Conservation (phyloP, 2,888 invertebrate genomes). For the Melinaea marsaeus region DNA sequence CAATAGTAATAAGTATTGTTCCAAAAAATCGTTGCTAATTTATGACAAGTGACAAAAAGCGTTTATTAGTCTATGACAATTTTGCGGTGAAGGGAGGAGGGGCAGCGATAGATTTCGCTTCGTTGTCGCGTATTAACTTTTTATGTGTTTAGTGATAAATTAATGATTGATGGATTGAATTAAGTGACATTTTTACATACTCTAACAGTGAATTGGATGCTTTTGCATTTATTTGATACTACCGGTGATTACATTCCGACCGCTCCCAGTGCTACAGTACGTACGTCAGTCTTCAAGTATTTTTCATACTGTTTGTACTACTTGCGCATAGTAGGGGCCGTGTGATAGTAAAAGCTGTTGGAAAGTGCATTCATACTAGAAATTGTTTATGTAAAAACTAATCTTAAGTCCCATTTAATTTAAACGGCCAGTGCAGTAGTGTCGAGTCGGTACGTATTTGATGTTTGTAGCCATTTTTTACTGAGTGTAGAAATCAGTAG, state of each 20-base stretch:
- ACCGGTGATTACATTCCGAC: constrained; percentile 64
- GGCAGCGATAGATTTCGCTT: constrained; percentile 64
- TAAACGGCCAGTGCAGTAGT: constrained; percentile 52
- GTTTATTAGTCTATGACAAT: constrained; percentile 58
- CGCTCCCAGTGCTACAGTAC: constrained; percentile 74
- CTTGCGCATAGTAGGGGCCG: constrained; percentile 65
- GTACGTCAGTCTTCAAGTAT: constrained; percentile 72
- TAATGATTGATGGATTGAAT: constrained; percentile 54
- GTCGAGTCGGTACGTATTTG: constrained; percentile 54
- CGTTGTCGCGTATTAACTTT: constrained; percentile 70
- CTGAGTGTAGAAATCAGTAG: constrained; percentile 56
- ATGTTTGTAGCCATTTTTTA: constrained; percentile 73
- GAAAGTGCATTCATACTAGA: constrained; percentile 72
- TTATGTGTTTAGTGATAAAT: constrained; percentile 59
- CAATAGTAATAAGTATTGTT: not conserved
- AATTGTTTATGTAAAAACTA: constrained; percentile 67
- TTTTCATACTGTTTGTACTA: constrained; percentile 75
- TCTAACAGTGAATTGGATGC: constrained; percentile 47
- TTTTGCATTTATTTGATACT: constrained; percentile 42
- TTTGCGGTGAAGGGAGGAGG: constrained; percentile 71
- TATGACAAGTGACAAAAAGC: constrained; percentile 13
- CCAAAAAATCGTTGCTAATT: constrained; percentile 7
- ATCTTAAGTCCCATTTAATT: constrained; percentile 64
- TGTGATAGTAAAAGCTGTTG: constrained; percentile 75
- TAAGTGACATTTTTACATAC: constrained; percentile 57